phyloP scores from a whole-genome alignment of 1,140 invertebrate species.

The Heliothis subflexa region DNA sequence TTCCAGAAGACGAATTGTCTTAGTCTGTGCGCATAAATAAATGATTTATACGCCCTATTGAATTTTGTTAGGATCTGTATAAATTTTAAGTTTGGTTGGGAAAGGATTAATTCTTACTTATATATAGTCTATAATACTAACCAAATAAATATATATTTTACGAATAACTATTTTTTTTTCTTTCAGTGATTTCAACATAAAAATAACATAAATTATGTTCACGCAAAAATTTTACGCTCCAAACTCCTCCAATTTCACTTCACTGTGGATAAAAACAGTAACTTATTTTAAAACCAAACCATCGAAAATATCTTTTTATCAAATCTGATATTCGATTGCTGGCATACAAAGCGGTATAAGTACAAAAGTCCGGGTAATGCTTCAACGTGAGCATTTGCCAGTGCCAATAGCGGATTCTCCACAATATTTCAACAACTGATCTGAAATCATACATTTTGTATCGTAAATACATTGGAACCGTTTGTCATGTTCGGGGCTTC shows the following conservation, averaged over 20 bases:
- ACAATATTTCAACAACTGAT: conserved; percentile 35
- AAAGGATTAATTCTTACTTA: background rate
- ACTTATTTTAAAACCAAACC: background rate
- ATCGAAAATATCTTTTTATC: background rate
- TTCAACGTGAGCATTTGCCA: conserved; percentile 31
- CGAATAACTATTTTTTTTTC: no score
- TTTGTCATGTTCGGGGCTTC: conserved; percentile 20
- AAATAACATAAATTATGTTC: no score
- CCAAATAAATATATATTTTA: no score
- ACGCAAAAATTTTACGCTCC: no score
- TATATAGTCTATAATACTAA: no score
- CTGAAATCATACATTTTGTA: conserved; percentile 35
- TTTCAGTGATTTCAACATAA: no score
- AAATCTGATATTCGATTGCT: background rate
- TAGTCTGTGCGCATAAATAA: conserved; percentile 18
- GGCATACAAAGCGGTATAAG: background rate
- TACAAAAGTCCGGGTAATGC: conserved; percentile 12
- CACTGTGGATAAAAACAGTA: background rate
- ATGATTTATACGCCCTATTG: conserved; percentile 24
- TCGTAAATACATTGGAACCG: conserved; percentile 28
- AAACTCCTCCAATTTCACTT: no score
- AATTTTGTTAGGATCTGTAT: conserved; percentile 13
- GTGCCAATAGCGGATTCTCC: conserved; percentile 33
- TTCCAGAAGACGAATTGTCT: conserved; percentile 35
- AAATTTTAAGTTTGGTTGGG: background rate